These are phyloP conservation scores for Meteorus sp. DNA, from an alignment of 1,140 invertebrate genomes.

Conservation along the genomic window DNA sequence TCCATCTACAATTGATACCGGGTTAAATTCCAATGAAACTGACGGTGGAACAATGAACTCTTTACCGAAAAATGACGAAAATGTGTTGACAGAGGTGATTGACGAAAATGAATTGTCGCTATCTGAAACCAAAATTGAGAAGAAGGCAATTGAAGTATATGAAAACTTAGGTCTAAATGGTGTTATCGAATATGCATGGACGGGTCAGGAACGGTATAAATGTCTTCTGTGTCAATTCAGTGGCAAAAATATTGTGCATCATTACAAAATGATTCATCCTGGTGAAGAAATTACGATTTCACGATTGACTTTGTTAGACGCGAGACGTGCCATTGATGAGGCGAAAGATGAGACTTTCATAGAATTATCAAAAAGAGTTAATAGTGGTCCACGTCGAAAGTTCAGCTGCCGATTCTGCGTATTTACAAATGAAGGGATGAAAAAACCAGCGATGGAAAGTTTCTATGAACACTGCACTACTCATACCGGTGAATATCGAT, in stretches of 20 bases:
- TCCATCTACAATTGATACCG: background rate
- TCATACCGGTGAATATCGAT: constrained; percentile 74
- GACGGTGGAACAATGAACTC: constrained; percentile 46
- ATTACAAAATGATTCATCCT: constrained; percentile 67
- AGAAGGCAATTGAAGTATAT: background rate
- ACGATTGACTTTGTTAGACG: constrained; percentile 57
- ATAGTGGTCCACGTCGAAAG: constrained; percentile 45
- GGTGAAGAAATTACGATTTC: constrained; percentile 68
- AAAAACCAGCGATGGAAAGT: constrained; percentile 42
- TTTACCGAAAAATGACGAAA: too few species aligned
- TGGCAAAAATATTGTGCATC: constrained; percentile 66
- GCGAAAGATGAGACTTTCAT: constrained; percentile 33
- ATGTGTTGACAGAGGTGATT: too few species aligned
- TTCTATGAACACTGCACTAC: constrained; percentile 71
- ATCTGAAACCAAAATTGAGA: background rate
- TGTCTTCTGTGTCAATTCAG: constrained; percentile 65
- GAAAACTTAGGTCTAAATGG: background rate
- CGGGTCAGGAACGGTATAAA: constrained; percentile 47
- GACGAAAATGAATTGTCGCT: too few species aligned
- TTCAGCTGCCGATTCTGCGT: constrained; percentile 60
- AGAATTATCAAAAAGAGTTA: constrained; percentile 22
- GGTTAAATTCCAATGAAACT: constrained; percentile 32
- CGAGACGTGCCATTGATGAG: constrained; percentile 56
- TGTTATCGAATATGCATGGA: constrained; percentile 45
- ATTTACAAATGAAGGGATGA: constrained; percentile 49